Conservation (phyloP, 2,113 vertebrate species). For the Psophia crepitans region DNA sequence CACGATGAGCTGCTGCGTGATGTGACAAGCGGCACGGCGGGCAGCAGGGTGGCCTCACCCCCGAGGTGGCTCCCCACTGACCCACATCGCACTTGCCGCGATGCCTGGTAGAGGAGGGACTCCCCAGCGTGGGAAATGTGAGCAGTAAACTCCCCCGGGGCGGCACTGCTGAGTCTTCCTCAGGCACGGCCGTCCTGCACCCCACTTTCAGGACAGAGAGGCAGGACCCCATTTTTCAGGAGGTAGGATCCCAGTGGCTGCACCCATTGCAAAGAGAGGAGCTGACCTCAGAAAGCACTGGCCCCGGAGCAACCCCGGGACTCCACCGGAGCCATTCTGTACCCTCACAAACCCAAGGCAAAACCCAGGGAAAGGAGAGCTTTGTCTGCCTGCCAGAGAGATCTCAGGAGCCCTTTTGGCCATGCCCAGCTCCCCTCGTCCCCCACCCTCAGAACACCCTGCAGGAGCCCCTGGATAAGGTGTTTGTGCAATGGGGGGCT, state of each 20-base stretch:
- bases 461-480: not conserved
- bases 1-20: not conserved
- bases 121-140: not conserved
- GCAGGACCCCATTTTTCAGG: not conserved
- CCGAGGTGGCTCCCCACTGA: not conserved
- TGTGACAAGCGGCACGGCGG: not conserved
- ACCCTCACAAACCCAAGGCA: not conserved
- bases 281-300: not conserved
- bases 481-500: not conserved
- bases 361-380: not conserved
- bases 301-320: not conserved
- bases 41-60: not conserved
- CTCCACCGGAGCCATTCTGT: not conserved
- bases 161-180: not conserved
- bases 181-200: no score
- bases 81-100: not conserved
- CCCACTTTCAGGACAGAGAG: not conserved
- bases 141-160: not conserved
- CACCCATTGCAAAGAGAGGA: not conserved
- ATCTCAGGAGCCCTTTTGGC: not conserved
- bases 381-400: not conserved
- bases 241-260: no score
- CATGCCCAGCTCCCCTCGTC: not conserved
- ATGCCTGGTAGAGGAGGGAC: not conserved
- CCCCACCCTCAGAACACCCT: not conserved